Base-by-base conservation (phyloP, 2,797 vertebrate genomes). In the Rhinichthys osculus region DNA sequence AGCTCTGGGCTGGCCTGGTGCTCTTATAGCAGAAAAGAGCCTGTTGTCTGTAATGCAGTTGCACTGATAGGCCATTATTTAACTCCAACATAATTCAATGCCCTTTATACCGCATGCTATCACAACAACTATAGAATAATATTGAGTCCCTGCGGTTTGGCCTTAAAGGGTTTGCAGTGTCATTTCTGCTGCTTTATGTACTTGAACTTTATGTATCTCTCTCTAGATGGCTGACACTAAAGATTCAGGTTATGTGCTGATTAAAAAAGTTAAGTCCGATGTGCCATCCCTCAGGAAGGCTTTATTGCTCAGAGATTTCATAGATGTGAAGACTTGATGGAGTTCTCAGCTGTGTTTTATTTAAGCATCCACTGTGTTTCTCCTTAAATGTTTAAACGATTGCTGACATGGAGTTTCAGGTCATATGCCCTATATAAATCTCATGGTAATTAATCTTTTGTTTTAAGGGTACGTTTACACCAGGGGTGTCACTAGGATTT, bases 21-120 rank as follows among this genome's bases (percentile, higher is more conserved):
- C 74, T 83, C 80, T 87, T 66, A 83, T 83, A 35, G 57, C 86
- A 89, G 84, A 85, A 80, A 71, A n/a, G 54, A 62, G 88, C 69
- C 87, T 87, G 84, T 88, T 87, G 88, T 87, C 81, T 87, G 86
- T 81, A 81, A 89, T 47, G 27, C 73, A 86, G 79, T 87, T 83
- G 73, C 52, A 84, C 90, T 90, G 90, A 89, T 80, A 85, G 89
- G 86, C 33, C 64, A 89, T 89, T 89, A 84, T 84, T 90, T 89
- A 73, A 79, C 82, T 82, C 66, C 76, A 86, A 69, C 85, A 84
- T 79, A 86, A 89, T 86, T 90, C 87, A 84, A 85, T 44, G 1
- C 64, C 21, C 86, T 85, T 88, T 80, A 62, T 62, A 89, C 64
- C 62, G 67, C 90, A 82, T 21, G 72, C 64, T 69, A 86, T 83